Evolutionary conservation across 2,797 vertebrate species (phyloP).

Genomic region (Liparis tanakae): DNA sequence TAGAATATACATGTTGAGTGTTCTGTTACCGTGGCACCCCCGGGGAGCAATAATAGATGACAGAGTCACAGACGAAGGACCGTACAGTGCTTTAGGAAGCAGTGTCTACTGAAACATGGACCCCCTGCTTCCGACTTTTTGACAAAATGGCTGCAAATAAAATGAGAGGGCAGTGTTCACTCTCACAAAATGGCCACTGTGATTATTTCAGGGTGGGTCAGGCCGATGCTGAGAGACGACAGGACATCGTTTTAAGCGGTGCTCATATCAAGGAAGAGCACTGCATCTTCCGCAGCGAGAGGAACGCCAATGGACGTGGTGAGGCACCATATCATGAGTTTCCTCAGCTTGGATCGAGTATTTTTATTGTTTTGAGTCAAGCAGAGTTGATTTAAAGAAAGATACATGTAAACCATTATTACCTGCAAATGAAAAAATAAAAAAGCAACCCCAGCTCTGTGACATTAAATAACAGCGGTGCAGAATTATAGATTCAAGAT

Average conservation of each 20-base stretch:
- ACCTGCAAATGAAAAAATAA: not conserved
- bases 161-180: conserved; percentile 13
- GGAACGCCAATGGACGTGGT: conserved; percentile 91
- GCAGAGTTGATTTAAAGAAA: not conserved
- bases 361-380: not conserved
- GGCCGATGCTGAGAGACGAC: conserved; percentile 93
- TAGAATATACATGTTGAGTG: conserved; percentile 31
- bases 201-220: conserved; percentile 91
- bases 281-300: conserved; percentile 95
- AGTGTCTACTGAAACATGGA: conserved; percentile 16
- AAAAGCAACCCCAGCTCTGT: not conserved
- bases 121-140: conserved; percentile 21
- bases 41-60: conserved; percentile 4
- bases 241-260: conserved; percentile 97
- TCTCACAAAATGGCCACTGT: conserved; percentile 52
- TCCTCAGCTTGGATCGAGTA: not conserved
- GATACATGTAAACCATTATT: not conserved
- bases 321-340: conserved; percentile 52
- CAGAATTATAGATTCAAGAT: not conserved
- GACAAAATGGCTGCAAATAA: conserved; percentile 33
- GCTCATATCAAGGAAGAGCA: conserved; percentile 98
- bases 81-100: conserved; percentile 17
- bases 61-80: conserved; percentile 20
- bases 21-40: conserved; percentile 34
- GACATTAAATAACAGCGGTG: not conserved